Conservation (phyloP, 2,888 invertebrate genomes). For the Pomacea canaliculata region DNA sequence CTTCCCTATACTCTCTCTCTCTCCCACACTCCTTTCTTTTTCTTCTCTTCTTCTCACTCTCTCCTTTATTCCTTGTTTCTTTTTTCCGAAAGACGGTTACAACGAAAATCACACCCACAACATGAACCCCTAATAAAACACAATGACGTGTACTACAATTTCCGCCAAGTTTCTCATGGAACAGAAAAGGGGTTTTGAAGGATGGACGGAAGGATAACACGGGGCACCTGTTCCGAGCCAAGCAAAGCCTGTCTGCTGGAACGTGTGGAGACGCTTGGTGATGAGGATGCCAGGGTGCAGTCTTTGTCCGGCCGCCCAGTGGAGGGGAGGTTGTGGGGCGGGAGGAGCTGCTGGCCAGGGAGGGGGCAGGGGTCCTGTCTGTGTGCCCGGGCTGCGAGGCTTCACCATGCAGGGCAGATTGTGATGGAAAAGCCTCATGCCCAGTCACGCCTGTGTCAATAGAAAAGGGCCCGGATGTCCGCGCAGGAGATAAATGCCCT, state of each 20-base stretch:
- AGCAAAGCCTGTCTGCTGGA: too few species aligned
- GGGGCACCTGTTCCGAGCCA: too few species aligned
- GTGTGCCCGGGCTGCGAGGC: too few species aligned
- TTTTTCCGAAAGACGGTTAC: too few species aligned
- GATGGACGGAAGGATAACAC: not conserved
- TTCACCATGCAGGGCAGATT: not conserved
- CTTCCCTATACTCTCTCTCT: not conserved
- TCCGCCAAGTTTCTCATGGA: too few species aligned
- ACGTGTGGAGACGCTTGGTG: too few species aligned
- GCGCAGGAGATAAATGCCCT: conserved; percentile 18
- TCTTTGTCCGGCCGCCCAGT: too few species aligned
- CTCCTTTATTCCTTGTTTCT: not conserved
- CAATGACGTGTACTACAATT: too few species aligned
- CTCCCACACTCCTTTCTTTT: not conserved
- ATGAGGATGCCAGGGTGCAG: too few species aligned
- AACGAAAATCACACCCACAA: too few species aligned
- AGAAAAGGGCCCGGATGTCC: conserved; percentile 14
- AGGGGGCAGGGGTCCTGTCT: not conserved
- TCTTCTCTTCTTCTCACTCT: not conserved
- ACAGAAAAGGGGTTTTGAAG: not conserved
- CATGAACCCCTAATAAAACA: too few species aligned
- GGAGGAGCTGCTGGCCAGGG: not conserved
- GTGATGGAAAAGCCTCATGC: conserved; percentile 16
- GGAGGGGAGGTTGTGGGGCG: not conserved
- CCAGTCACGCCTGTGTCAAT: conserved; percentile 18